A percentile compares a stretch with the other conserved stretches of the same genome.
Evolutionary conservation across 2,888 invertebrate genomes (phyloP).

Genomic region (Tipula vernalis): DNA sequence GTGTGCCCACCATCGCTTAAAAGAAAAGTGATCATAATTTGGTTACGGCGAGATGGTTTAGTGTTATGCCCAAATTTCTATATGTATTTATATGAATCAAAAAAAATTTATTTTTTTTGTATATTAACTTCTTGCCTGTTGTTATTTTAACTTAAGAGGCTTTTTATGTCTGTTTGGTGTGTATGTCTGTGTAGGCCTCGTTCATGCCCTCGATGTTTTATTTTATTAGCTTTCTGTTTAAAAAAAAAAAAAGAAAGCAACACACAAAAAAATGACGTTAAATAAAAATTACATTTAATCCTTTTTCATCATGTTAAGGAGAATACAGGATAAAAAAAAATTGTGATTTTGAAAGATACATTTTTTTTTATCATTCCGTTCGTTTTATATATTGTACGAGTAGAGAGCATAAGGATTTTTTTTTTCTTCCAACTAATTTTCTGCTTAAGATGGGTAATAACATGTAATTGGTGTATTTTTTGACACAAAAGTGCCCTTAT

Average conservation of each 20-base stretch:
- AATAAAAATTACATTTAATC: constrained; percentile 4
- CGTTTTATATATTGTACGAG: background rate
- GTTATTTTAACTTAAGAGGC: background rate
- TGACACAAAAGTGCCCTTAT: background rate
- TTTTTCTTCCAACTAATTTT: background rate
- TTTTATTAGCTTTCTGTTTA: background rate
- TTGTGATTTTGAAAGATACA: background rate
- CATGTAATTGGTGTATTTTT: background rate
- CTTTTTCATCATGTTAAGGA: background rate
- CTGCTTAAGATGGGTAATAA: background rate
- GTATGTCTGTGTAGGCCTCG: background rate
- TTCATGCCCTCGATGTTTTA: constrained; percentile 4
- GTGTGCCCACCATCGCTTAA: background rate
- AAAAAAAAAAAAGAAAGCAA: background rate
- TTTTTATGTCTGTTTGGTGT: background rate
- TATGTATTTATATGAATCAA: background rate
- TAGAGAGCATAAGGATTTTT: background rate
- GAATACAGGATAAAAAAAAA: background rate
- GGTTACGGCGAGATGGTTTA: background rate
- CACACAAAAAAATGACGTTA: background rate
- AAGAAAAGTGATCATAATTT: background rate
- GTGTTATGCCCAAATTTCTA: background rate
- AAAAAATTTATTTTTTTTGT: background rate
- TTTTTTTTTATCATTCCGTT: background rate
- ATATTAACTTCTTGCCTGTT: background rate